Evolutionary conservation across 1,140 invertebrate genomes (phyloP).

Genomic region (Hypsibius dujardini): DNA sequence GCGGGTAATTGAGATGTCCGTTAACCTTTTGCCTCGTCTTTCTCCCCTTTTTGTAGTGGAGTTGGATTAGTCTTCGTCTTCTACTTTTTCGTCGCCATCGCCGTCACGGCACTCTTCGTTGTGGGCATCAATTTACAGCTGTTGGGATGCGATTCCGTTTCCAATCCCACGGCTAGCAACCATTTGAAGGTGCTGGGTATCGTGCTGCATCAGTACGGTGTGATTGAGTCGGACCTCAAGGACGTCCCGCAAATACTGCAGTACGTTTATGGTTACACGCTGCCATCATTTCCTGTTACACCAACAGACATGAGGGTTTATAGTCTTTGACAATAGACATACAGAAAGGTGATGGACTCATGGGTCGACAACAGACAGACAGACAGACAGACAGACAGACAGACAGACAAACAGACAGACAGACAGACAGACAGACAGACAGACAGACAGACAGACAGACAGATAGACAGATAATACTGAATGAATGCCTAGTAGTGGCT

Average conservation of each 20-base stretch:
- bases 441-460: too few species aligned
- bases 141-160: background rate
- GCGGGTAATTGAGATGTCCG: constrained; percentile 2
- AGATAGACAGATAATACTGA: too few species aligned
- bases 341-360: too few species aligned
- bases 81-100: background rate
- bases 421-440: too few species aligned
- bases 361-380: too few species aligned
- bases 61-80: background rate
- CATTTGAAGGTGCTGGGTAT: background rate
- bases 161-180: constrained; percentile 8
- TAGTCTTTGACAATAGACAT: too few species aligned
- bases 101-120: background rate
- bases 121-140: constrained; percentile 3
- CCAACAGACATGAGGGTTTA: background rate
- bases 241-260: background rate
- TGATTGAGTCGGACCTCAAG: background rate
- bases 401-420: too few species aligned
- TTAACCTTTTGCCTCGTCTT: background rate
- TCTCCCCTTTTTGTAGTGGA: background rate
- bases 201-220: background rate
- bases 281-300: background rate
- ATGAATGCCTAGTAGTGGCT: too few species aligned
- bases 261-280: constrained; percentile 2
- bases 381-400: too few species aligned